Conservation (phyloP, 2,888 invertebrate genomes). For the Pachliopta kotzebuea region DNA sequence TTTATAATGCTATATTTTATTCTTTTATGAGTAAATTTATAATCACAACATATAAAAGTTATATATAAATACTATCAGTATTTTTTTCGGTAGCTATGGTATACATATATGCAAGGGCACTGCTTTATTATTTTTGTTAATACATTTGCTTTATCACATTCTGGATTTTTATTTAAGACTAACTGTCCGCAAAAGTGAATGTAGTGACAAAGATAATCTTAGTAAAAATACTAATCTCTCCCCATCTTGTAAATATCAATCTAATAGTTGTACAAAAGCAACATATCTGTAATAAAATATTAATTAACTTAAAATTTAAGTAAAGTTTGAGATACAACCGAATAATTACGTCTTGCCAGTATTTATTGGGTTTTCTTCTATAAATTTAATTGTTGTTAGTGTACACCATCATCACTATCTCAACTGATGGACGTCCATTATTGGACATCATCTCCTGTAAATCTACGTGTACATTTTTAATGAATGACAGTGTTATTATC, state of each 20-base stretch:
- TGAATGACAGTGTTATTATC: no score
- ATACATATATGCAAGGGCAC: constrained; percentile 23
- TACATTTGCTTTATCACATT: constrained; percentile 72
- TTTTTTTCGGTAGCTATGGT: constrained; percentile 8
- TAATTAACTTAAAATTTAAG: neutral
- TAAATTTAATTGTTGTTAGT: no score
- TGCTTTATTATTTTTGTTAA: constrained; percentile 69
- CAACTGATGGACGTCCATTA: no score
- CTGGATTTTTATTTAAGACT: constrained; percentile 75
- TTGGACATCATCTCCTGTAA: no score
- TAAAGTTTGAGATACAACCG: no score
- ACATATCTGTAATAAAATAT: neutral
- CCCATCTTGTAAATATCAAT: constrained; percentile 28
- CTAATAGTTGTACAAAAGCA: neutral
- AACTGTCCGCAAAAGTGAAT: constrained; percentile 76
- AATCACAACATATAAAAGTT: neutral
- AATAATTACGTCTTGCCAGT: no score
- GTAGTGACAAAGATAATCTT: constrained; percentile 69
- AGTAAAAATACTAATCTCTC: constrained; percentile 32
- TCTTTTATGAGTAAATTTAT: neutral
- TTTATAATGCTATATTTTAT: constrained; percentile 4
- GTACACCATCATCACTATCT: no score
- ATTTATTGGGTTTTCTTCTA: no score
- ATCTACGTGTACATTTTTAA: no score
- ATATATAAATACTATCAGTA: neutral